Conservation (phyloP, 1,140 invertebrate genomes). For the Anastatus disparis region DNA sequence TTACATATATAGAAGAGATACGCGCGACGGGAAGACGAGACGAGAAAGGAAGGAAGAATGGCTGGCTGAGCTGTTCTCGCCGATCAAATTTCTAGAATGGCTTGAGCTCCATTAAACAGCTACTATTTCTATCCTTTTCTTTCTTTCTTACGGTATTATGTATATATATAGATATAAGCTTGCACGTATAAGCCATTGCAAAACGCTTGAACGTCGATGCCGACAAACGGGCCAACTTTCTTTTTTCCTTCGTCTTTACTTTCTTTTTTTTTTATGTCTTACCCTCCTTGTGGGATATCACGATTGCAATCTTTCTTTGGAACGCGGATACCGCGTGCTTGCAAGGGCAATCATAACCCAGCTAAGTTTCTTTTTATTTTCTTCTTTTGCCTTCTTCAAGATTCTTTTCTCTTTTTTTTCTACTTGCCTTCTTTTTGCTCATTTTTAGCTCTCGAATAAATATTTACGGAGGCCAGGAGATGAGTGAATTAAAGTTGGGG, state of each 20-base stretch:
- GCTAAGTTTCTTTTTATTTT: background rate
- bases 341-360: constrained; percentile 24
- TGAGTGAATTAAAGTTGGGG: background rate
- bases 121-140: constrained; percentile 42
- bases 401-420: background rate
- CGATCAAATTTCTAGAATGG: constrained; percentile 60
- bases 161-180: constrained; percentile 6
- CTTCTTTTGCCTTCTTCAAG: background rate
- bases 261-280: background rate
- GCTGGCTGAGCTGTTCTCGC: constrained; percentile 52
- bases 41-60: constrained; percentile 45
- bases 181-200: constrained; percentile 47
- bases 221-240: constrained; percentile 32
- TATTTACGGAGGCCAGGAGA: background rate
- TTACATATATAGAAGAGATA: background rate
- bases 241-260: background rate
- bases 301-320: background rate
- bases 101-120: constrained; percentile 57
- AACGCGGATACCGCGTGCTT: background rate
- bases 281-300: background rate
- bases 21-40: constrained; percentile 33
- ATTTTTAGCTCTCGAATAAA: constrained; percentile 2
- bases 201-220: constrained; percentile 50
- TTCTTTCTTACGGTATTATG: background rate
- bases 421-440: background rate